phyloP scores from a whole-genome alignment of 2,797 vertebrate species.

The Furcifer pardalis region DNA sequence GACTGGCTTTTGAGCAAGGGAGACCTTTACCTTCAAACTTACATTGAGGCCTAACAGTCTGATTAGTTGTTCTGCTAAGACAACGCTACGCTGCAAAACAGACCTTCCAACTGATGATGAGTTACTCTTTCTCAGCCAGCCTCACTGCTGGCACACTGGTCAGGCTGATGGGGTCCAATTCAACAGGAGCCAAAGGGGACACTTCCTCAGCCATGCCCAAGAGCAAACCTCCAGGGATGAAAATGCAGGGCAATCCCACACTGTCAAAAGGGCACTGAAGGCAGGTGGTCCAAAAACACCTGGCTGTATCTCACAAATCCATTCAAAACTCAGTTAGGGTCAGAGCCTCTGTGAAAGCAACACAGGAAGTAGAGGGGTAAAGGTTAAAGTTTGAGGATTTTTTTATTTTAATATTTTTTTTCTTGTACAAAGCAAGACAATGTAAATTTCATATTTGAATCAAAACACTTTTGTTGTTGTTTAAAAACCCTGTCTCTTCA shows the following conservation, averaged over 20 bases:
- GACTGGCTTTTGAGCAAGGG: too few species aligned
- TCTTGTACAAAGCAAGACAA: constrained; percentile 77
- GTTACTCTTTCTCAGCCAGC: neutral
- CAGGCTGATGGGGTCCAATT: neutral
- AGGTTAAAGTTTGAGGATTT: constrained; percentile 68
- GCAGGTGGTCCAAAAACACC: neutral
- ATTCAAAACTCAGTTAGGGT: neutral
- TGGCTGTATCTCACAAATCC: neutral
- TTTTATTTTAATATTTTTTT: constrained; percentile 72
- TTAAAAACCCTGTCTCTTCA: constrained; percentile 59
- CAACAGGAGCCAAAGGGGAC: neutral
- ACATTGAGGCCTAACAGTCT: too few species aligned
- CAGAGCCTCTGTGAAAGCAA: neutral
- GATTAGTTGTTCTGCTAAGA: neutral
- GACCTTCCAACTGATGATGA: neutral
- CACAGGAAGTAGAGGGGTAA: constrained; percentile 12
- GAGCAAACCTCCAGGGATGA: neutral
- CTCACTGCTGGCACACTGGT: neutral
- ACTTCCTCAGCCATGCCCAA: too few species aligned
- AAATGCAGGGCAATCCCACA: neutral
- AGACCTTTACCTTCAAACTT: too few species aligned
- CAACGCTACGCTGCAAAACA: neutral
- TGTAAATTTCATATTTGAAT: constrained; percentile 67
- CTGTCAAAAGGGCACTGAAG: neutral
- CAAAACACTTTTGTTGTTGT: constrained; percentile 64